Evolutionary conservation across 2,113 vertebrate species (phyloP), one percentile per base, ranked within the genome.

Genomic region (Cebus imitator): DNA sequence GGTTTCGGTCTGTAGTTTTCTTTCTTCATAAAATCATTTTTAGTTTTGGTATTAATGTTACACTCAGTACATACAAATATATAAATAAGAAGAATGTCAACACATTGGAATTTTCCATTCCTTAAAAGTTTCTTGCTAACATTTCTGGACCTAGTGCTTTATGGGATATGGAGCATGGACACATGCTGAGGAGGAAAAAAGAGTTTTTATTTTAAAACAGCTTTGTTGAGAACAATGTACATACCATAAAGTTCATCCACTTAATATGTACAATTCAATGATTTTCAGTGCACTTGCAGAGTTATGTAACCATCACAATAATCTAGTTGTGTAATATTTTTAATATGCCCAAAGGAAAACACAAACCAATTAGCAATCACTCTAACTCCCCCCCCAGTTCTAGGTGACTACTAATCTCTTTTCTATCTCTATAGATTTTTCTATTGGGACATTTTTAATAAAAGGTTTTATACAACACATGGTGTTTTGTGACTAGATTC

Each of bases 1-100:
- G 17, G 25, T 76, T 48, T 68, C 50, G 25, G 66, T 85, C 37
- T 90, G 7, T 66, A 96, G 40, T 83, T 58, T 89, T 5, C 32
- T 58, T 76, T 96, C 78, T 55, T 87, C 18, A 78, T 95, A 52
- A 95, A 70, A 79, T 50, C 11, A 30, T 78, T 84, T 79, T 91
- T 27, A 91, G 43, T 75, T 66, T 95, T 76, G 12, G 20, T 70
- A 68, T 76, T 40, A 48, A 72, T 50, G 13, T 50, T 70, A 84
- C 70, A 43, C 18, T 89, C 64, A 84, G 3, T 58, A 84, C 32
- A 37, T 70, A 83, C 58, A 30, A 48, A 76, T 76, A 45, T 27
- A 30, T 7, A 76, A 45, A 16, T 45, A 75, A 75, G 40, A 75
- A 75, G 12, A 57, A 43, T 27, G 48, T 78, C 32, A 20, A 82